These are phyloP conservation scores for Tigriopus californicus DNA, from an alignment of 2,888 invertebrate species.

Conservation along the genomic window DNA sequence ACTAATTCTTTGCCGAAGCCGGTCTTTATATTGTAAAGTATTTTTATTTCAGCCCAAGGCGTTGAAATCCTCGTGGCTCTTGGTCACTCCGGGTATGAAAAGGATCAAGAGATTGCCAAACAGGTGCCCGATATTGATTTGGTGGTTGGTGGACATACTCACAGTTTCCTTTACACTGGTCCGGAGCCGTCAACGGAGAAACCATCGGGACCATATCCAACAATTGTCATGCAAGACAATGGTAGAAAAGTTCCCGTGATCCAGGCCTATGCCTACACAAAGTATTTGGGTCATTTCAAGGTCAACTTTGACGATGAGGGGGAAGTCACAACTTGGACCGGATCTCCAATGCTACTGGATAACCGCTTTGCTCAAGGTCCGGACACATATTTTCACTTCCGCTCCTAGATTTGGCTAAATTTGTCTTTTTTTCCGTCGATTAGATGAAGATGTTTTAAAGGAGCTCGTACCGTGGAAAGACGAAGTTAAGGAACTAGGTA, in stretches of 20 bases:
- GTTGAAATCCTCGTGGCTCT: constrained; percentile 59
- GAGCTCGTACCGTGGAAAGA: constrained; percentile 41
- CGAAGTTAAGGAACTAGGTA: constrained; percentile 35
- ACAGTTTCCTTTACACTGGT: constrained; percentile 49
- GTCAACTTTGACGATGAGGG: constrained; percentile 48
- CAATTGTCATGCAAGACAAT: constrained; percentile 38
- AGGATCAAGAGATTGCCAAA: constrained; percentile 38
- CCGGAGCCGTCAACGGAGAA: neutral
- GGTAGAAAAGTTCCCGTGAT: constrained; percentile 37
- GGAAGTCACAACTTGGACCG: constrained; percentile 43
- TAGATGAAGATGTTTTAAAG: constrained; percentile 31
- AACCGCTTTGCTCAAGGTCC: constrained; percentile 17
- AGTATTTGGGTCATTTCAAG: constrained; percentile 55
- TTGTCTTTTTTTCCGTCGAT: too few relatives aligned
- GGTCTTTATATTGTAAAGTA: too few relatives aligned
- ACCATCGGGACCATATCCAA: constrained; percentile 44
- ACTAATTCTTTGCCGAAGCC: too few relatives aligned
- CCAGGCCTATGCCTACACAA: constrained; percentile 30
- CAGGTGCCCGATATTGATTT: constrained; percentile 49
- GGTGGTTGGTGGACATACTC: constrained; percentile 64
- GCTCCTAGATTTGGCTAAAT: too few relatives aligned
- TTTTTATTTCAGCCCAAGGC: constrained; percentile 27
- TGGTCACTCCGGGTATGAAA: constrained; percentile 58
- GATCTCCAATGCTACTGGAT: constrained; percentile 49
- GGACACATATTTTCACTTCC: too few relatives aligned